Base-by-base conservation (phyloP, 2,888 invertebrate species). In the Acanthosepion esculentum region DNA sequence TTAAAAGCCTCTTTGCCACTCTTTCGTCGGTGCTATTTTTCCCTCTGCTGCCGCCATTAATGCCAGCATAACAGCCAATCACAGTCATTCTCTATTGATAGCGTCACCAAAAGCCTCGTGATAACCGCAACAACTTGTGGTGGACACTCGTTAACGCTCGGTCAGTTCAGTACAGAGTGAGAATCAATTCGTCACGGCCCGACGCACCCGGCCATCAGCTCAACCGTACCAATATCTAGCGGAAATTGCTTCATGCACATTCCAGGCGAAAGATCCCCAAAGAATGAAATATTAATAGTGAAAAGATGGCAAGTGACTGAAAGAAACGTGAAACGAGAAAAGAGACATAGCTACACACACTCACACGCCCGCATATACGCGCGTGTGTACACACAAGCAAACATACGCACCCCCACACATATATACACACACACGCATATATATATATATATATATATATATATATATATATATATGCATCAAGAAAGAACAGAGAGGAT, bases 21-120 rank as follows among this genome's bases (percentile, higher is more conserved):
- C 26, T 26, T 20, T 59, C 59, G 59, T 59, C n/a, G 8, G 12
- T 15, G 78, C n/a, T 78, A 78, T 78, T n/a, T 78, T 78, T 15
- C 4, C 26, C 59, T 3, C n/a, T 1, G 78, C n/a, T n/a, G n/a
- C n/a, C n/a, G 29, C 29, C n/a, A 8, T n/a, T n/a, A n/a, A 12
- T 78, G n/a, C 78, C n/a, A n/a, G n/a, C 78, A 78, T n/a, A 78
- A n/a, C 78, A 78, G 78, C 78, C 78, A 78, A 78, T 78, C 78
- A 78, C 78, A 1, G 10, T 12, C n/a, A 29, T 78, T 78, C n/a
- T 10, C 10, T 78, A n/a, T 78, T 78, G 29, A n/a, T 29, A 78
- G 78, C n/a, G 78, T 78, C 78, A 78, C n/a, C 29, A n/a, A 78
- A 29, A 12, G 78, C n/a, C 29, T 8, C 78, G 78, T 78, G 78